These are phyloP conservation scores for Oryctolagus cuniculus DNA, from an alignment of 2,113 vertebrate genomes.

Conservation along the genomic window DNA sequence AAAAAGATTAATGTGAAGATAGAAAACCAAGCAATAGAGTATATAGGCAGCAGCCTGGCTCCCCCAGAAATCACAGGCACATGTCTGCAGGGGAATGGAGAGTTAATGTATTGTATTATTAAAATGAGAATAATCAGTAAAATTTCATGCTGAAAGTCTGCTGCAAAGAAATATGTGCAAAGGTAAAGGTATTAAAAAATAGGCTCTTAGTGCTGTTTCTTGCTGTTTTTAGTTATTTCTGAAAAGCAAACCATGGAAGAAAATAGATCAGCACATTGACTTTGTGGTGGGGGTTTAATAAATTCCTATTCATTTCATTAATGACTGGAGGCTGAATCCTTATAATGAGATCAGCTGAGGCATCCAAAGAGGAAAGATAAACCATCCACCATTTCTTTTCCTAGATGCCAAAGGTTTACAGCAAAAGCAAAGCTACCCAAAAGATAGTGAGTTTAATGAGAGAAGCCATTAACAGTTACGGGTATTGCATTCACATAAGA, in stretches of 20 bases:
- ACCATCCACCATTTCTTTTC: background rate
- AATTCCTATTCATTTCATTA: background rate
- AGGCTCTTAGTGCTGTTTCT: background rate
- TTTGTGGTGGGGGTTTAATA: background rate
- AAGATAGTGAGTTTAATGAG: background rate
- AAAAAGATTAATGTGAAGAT: background rate
- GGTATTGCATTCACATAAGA: background rate
- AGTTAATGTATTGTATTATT: background rate
- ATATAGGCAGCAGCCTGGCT: fast-evolving
- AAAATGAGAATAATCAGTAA: constrained; percentile 18
- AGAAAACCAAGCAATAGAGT: background rate
- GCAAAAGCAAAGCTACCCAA: background rate
- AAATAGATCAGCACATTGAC: background rate
- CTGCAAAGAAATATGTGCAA: background rate
- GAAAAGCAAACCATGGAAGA: background rate
- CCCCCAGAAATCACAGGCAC: background rate
- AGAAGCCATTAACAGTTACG: background rate
- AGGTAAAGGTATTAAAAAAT: background rate
- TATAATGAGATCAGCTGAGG: background rate
- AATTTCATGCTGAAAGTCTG: background rate
- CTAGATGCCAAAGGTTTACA: background rate
- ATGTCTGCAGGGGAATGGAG: background rate
- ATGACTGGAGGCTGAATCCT: background rate
- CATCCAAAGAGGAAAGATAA: background rate
- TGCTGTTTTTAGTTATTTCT: background rate